phyloP scores from a whole-genome alignment of 1,140 invertebrate genomes.

The Babylonia areolata region DNA sequence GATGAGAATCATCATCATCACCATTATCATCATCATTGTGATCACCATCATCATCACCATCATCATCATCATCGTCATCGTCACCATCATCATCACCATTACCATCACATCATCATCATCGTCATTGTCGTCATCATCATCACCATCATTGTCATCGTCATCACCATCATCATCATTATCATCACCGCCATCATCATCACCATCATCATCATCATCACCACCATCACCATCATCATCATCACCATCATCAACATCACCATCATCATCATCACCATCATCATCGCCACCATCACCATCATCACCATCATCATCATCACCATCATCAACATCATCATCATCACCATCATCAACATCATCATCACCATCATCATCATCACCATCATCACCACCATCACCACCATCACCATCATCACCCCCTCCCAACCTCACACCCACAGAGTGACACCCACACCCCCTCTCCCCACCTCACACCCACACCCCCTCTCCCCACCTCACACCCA shows the following conservation, averaged over 20 bases:
- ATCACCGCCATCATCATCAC: constrained; percentile 1
- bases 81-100: not conserved
- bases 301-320: not conserved
- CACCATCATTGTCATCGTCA: not conserved
- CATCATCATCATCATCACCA: constrained; percentile 20
- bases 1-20: too few species aligned
- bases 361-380: constrained; percentile 12
- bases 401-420: too few species aligned
- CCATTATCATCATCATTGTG: too few species aligned
- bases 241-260: constrained; percentile 17
- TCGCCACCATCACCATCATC: not conserved
- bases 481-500: too few species aligned
- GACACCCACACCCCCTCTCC: too few species aligned
- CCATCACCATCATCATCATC: constrained; percentile 17
- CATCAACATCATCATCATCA: constrained; percentile 12
- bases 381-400: constrained; percentile 23
- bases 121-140: not conserved
- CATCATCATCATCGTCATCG: not conserved
- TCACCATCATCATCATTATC: constrained; percentile 17
- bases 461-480: too few species aligned
- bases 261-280: constrained; percentile 18
- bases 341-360: constrained; percentile 25
- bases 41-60: too few species aligned
- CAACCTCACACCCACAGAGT: constrained; percentile 10
- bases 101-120: too few species aligned